Base-by-base conservation (phyloP, 2,888 invertebrate genomes). In the Galerucella nymphaeae region DNA sequence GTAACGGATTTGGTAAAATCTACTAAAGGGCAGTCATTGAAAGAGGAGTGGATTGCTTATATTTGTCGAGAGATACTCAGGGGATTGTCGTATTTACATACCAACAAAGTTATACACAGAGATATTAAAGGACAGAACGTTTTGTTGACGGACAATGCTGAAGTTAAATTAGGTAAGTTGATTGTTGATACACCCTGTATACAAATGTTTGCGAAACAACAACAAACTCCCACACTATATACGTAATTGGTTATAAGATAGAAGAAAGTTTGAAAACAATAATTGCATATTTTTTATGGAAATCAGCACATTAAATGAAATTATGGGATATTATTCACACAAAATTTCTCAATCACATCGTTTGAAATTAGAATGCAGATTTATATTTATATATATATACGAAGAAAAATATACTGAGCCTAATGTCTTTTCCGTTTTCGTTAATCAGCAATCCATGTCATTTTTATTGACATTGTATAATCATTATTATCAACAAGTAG, bases 81-180 rank as follows among this genome's bases (percentile, higher is more conserved):
- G 85, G 99, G 99, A 80, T 91, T 99, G 75, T 96, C 96, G 85
- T 99, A 99, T 90, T 92, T 99, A 85, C 99, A 99, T 89, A 94
- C 95, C 84, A 98, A 98, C 88, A 98, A 99, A 91, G 98, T 99
- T 80, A 99, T 99, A 85, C 99, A 99, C 89, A 92, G 99, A 86
- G 99, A 99, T 88, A 99, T 99, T 86, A 99, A 99, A 88, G 97
- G 97, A 77, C 99, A 99, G 88, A 99, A 99, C 90, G 99, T 99
- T 81, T 90, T 99, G 79, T 91, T 99, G 75, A 99, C 99, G 78
- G 99, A 99, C 88, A 99, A 98, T 90, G 99, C 99, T 78, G 99
- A 99, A 91, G 98, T 99, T 76, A 99, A 99, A 90, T 90, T 99
- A 84, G 96, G 95, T 95, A 87, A 87, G 89, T 77, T 42, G 42